Evolutionary conservation across 1,140 invertebrate genomes (phyloP), one percentile per base, ranked within the genome.

Genomic region (Euura lappo): DNA sequence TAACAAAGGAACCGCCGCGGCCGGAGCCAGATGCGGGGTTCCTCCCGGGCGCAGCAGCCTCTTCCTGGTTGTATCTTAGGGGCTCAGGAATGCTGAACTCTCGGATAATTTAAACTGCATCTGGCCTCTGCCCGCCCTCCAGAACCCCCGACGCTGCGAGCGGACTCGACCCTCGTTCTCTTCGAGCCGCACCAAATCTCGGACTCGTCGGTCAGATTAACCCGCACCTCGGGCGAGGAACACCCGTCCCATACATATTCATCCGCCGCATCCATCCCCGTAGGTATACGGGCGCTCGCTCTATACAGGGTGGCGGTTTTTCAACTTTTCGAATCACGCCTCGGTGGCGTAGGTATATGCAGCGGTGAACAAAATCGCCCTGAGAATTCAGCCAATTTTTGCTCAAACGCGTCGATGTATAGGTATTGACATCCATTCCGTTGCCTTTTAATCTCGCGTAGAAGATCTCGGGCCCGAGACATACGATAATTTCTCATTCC

Each of bases 21-120:
- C 28, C 28, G 51, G 51, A n/a, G 51, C 51, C 51, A 60, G 51
- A 60, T 60, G 51, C 51, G 51, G 51, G 51, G 51, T 60, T n/a
- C 51, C 51, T 28, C 28, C 28, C 28, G 28, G 28, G 28, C 51
- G 51, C 51, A 60, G 51, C 51, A 60, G 51, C 51, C 51, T 60
- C 51, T 60, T 60, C 51, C 51, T 60, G 51, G 51, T 60, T 60
- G 51, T 60, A 60, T 11, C 13, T 60, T 60, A 8, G 51, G 51
- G 51, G 8, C 51, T n/a, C 8, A 60, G 51, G 51, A 60, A 60
- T 60, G 51, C 51, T n/a, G 51, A 60, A 60, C 51, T 60, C 51
- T 60, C 51, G 51, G 51, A 60, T 60, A 60, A 60, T 60, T 60
- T 60, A 8, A n/a, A n/a, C 8, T n/a, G 51, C 51, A 60, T 60